These are phyloP conservation scores for Zophobas atratus DNA, from an alignment of 1,140 invertebrate species.

Conservation along the genomic window DNA sequence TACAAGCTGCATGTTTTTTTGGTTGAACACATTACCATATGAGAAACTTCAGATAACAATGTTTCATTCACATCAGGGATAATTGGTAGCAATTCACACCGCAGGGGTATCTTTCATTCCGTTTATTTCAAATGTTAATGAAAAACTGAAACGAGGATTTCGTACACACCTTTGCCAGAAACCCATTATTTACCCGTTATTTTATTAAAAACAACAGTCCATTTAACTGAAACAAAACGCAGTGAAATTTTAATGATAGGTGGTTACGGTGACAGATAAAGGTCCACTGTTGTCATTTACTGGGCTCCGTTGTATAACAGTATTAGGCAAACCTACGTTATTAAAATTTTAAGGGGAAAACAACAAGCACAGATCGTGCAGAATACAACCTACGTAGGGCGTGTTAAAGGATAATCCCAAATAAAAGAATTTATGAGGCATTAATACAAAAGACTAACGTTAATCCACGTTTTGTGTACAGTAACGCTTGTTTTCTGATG, in stretches of 20 bases:
- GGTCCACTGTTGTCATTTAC: constrained; percentile 30
- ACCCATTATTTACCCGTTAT: constrained; percentile 35
- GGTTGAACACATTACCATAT: too few species aligned
- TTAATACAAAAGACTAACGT: constrained; percentile 30
- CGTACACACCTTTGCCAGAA: constrained; percentile 4
- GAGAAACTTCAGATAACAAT: too few species aligned
- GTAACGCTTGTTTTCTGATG: constrained; percentile 18
- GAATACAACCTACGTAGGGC: constrained; percentile 22
- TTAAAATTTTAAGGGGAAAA: constrained; percentile 31
- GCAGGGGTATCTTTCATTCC: not conserved
- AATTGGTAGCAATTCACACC: not conserved
- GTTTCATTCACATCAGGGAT: not conserved
- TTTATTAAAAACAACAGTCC: constrained; percentile 32
- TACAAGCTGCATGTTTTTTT: too few species aligned
- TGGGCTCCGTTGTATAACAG: not conserved
- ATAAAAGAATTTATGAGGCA: constrained; percentile 38
- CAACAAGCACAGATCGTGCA: constrained; percentile 35
- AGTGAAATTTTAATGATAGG: constrained; percentile 32
- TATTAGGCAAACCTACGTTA: constrained; percentile 34
- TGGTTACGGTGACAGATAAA: constrained; percentile 37
- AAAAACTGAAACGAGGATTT: constrained; percentile 12
- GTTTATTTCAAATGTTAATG: constrained; percentile 22
- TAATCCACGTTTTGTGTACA: constrained; percentile 11
- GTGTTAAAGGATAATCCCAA: constrained; percentile 38
- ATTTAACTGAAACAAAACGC: constrained; percentile 31